Base-by-base conservation (phyloP, 2,113 vertebrate species). In the Nanorana parkeri region DNA sequence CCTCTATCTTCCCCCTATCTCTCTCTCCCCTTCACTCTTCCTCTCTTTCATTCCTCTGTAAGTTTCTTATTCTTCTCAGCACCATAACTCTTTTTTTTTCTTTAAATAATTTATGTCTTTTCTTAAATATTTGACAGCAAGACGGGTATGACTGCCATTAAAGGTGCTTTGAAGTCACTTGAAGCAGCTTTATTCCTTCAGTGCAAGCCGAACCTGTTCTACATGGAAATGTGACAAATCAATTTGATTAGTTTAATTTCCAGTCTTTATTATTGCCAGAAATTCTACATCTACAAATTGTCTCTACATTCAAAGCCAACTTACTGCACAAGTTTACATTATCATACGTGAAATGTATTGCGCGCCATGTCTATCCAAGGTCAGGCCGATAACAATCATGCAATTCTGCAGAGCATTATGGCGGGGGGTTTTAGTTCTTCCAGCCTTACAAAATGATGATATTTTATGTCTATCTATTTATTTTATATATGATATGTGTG, bases 51-150 rank as follows among this genome's bases (percentile, higher is more conserved):
- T 60, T 54, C 54, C 21, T 29, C 55, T 60, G 20, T 13, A 6
- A 47, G 11, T 47, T 47, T 23, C 52, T 58, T n/a, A 29, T 55
- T 58, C 28, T 47, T 21, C 54, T 79, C 54, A 16, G 19, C 58
- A 66, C 52, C 20, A 29, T 47, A 68, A 69, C 60, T 47, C 32
- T 5, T 21, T n/a, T 58, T 79, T n/a, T n/a, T n/a, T n/a, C n/a
- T n/a, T n/a, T n/a, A n/a, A 68, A 69, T 60, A 58, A 79, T 79
- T 32, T 56, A 41, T 51, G 60, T 56, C 52, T n/a, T 67, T 78
- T 60, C 7, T n/a, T 26, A 67, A 36, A 78, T 36, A 55, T 21
- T 54, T 56, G 64, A 68, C 64, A 68, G 77, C 26, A n/a, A 56
- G 64, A 68, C 3, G 47, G 24, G 68, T 52, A 78, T 58, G 77